Percentiles rank a stretch among this genome's conserved stretches.
Evolutionary conservation across 2,113 vertebrate genomes (phyloP).

Genomic region (Oncorhynchus tshawytscha): DNA sequence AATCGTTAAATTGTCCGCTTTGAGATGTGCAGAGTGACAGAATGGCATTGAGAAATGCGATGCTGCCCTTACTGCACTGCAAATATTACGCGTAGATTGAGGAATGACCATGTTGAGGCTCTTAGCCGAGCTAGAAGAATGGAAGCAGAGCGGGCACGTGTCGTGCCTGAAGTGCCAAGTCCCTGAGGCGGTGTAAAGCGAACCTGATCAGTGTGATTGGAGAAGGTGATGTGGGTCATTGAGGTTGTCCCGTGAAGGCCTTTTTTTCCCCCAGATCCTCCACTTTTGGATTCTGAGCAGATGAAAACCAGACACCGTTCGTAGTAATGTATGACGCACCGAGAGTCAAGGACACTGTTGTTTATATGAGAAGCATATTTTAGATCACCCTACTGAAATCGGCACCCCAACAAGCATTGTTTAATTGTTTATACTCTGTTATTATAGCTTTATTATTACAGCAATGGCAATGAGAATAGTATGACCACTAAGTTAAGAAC

Average conservation of each 20-base stretch:
- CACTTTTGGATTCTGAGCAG: conserved; percentile 23
- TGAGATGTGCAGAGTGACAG: conserved; percentile 76
- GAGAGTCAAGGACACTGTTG: too few species aligned
- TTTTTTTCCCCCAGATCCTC: neutral
- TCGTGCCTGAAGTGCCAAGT: conserved; percentile 49
- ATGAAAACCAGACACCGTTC: conserved; percentile 54
- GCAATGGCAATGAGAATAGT: too few species aligned
- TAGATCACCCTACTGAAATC: too few species aligned
- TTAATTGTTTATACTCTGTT: too few species aligned
- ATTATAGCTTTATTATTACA: too few species aligned
- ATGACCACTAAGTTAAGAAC: too few species aligned
- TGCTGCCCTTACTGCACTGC: conserved; percentile 19
- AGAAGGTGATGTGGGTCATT: conserved; percentile 57
- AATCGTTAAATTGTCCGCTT: conserved; percentile 83
- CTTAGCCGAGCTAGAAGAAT: conserved; percentile 50
- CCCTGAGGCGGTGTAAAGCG: conserved; percentile 58
- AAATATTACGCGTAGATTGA: conserved; percentile 51
- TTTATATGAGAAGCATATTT: too few species aligned
- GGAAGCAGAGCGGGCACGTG: conserved; percentile 49
- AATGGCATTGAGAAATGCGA: conserved; percentile 49
- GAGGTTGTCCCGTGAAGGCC: conserved; percentile 41
- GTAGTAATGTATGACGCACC: too few species aligned
- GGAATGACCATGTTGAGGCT: conserved; percentile 56
- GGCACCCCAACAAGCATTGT: too few species aligned
- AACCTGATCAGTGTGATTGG: conserved; percentile 59